Conservation (phyloP, 2,888 invertebrate species). For the Apotomis turbidana region DNA sequence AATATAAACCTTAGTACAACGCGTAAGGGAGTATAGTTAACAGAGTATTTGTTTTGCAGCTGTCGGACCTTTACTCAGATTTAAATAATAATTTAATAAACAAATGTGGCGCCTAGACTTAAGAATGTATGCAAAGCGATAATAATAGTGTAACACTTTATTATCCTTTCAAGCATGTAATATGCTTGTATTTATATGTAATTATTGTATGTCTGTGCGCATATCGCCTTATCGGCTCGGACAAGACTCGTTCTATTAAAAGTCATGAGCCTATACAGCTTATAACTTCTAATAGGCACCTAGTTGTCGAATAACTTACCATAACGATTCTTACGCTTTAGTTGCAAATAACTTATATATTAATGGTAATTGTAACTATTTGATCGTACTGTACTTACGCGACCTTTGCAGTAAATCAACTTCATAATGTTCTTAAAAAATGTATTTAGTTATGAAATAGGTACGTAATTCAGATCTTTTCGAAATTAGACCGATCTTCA, state of each 20-base stretch:
- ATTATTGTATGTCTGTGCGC: slow-evolving; percentile 16
- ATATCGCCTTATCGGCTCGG: slow-evolving; percentile 31
- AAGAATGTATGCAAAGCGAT: neutral
- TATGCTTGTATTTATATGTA: slow-evolving; percentile 19
- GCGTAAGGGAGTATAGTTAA: too few relatives aligned
- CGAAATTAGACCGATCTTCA: too few relatives aligned
- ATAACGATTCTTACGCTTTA: slow-evolving; percentile 15
- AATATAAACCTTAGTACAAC: too few relatives aligned
- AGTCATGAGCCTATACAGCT: slow-evolving; percentile 24
- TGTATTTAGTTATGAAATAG: too few relatives aligned
- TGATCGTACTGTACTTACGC: neutral
- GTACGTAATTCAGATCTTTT: too few relatives aligned
- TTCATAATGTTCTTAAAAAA: too few relatives aligned
- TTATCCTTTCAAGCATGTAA: slow-evolving; percentile 6
- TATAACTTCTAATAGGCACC: slow-evolving; percentile 24
- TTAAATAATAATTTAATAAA: neutral
- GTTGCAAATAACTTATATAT: slow-evolving; percentile 10
- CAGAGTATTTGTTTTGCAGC: too few relatives aligned
- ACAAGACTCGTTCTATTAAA: slow-evolving; percentile 32
- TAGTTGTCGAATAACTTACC: slow-evolving; percentile 24
- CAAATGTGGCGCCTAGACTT: neutral
- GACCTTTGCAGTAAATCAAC: neutral
- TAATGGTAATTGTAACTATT: slow-evolving; percentile 3
- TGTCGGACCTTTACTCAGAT: neutral
- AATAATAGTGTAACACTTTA: neutral